These are phyloP conservation scores for Sylvilagus bachmani DNA, from an alignment of 2,113 vertebrate genomes.

Conservation along the genomic window DNA sequence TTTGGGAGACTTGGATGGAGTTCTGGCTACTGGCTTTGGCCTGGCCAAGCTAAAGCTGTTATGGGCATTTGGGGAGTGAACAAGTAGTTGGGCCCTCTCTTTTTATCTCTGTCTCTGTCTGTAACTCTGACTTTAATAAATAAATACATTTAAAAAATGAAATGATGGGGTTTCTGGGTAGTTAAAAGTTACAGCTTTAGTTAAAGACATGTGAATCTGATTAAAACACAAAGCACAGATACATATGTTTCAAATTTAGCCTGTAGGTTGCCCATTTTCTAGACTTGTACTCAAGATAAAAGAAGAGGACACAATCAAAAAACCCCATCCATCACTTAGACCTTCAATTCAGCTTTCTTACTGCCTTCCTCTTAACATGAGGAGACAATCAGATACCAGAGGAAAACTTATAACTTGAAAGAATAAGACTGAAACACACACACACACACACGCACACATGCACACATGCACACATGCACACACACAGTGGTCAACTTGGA, in stretches of 20 bases:
- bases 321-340: not conserved
- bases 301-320: not conserved
- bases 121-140: too few relatives aligned
- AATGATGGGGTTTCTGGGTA: not conserved
- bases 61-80: too few relatives aligned
- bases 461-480: not conserved
- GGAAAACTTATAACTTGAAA: not conserved
- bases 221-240: constrained; percentile 3
- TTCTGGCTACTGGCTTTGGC: too few relatives aligned
- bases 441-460: not conserved
- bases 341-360: not conserved
- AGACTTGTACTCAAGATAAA: constrained; percentile 13
- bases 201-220: not conserved
- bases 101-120: too few relatives aligned
- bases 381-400: not conserved
- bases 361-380: constrained; percentile 11
- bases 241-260: not conserved
- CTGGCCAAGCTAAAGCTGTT: too few relatives aligned
- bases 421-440: not conserved
- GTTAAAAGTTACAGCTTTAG: not conserved
- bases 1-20: too few relatives aligned
- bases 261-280: not conserved
- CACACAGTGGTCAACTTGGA: not conserved
- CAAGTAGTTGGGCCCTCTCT: too few relatives aligned
- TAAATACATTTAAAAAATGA: too few relatives aligned